These are phyloP conservation scores for Drosophila paracracens DNA, from an alignment of 2,888 invertebrate genomes.

Conservation along the genomic window DNA sequence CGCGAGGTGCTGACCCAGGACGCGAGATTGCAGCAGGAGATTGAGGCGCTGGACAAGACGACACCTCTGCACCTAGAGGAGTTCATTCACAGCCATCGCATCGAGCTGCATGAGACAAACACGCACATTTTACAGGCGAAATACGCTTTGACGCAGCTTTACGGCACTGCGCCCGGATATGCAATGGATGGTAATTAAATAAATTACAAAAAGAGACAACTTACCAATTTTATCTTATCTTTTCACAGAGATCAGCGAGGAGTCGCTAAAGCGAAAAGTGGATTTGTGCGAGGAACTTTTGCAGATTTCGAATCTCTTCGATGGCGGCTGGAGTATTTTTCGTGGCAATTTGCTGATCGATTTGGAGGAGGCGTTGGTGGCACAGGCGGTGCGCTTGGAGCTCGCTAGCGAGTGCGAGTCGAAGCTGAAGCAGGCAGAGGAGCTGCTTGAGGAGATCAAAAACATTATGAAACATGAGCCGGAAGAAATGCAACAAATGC, in stretches of 20 bases:
- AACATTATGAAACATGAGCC: slow-evolving; percentile 88
- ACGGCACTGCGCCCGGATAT: slow-evolving; percentile 88
- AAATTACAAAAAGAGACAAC: not conserved
- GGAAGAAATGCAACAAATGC: slow-evolving; percentile 86
- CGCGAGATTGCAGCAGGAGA: slow-evolving; percentile 87
- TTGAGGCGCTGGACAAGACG: slow-evolving; percentile 86
- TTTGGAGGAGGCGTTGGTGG: slow-evolving; percentile 88
- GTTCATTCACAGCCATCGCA: slow-evolving; percentile 88
- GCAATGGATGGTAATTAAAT: slow-evolving; percentile 85
- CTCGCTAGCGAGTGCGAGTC: slow-evolving; percentile 85
- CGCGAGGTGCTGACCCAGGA: slow-evolving; percentile 88
- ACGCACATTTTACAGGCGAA: slow-evolving; percentile 89
- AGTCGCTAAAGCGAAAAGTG: slow-evolving; percentile 87
- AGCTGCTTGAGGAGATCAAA: slow-evolving; percentile 87
- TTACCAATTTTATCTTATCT: not conserved
- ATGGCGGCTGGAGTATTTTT: slow-evolving; percentile 88
- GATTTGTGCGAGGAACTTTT: slow-evolving; percentile 89
- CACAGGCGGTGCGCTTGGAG: slow-evolving; percentile 86
- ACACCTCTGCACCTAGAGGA: slow-evolving; percentile 87
- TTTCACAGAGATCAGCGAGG: slow-evolving; percentile 86
- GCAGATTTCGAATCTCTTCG: slow-evolving; percentile 88
- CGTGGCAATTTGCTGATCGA: slow-evolving; percentile 88
- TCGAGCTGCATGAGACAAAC: slow-evolving; percentile 89
- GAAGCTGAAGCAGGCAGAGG: slow-evolving; percentile 87
- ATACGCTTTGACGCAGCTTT: slow-evolving; percentile 89